These are phyloP conservation scores for Acestrorhynchus altus DNA, from an alignment of 2,797 vertebrate species.

Conservation along the genomic window DNA sequence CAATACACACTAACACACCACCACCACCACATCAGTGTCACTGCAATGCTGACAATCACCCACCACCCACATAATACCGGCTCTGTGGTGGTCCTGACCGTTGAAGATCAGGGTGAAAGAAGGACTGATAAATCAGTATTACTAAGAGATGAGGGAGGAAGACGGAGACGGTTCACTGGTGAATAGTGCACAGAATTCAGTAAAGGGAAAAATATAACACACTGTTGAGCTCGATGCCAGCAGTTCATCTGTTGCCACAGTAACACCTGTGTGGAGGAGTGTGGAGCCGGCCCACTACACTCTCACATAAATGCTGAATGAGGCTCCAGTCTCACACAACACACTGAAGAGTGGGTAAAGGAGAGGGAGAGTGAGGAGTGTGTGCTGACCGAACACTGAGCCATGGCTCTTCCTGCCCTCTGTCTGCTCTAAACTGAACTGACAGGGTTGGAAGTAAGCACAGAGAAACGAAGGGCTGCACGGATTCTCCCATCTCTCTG, in stretches of 20 bases:
- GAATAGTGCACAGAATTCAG: conserved; percentile 23
- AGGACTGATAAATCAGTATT: too few relatives aligned
- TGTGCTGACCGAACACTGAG: too few relatives aligned
- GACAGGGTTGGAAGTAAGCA: background rate
- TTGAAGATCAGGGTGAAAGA: too few relatives aligned
- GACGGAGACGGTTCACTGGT: background rate
- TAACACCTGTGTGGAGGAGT: conserved; percentile 61
- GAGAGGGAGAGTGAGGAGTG: background rate
- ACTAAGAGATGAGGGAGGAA: background rate
- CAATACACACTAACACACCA: too few relatives aligned
- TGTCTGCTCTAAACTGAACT: background rate
- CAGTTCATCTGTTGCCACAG: conserved; percentile 63
- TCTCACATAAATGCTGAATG: conserved; percentile 38
- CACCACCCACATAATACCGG: too few relatives aligned
- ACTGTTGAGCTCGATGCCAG: conserved; percentile 27
- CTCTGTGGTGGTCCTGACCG: too few relatives aligned
- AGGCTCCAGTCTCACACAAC: conserved; percentile 30
- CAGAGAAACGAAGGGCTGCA: background rate
- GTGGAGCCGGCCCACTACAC: conserved; percentile 57
- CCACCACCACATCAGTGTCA: too few relatives aligned
- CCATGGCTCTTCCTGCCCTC: background rate
- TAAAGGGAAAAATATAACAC: conserved; percentile 12
- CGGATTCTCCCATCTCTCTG: background rate
- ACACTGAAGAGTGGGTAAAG: background rate
- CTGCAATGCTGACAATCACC: too few relatives aligned